phyloP scores from a whole-genome alignment of 2,797 vertebrate species.

The Eulemur coronatus region DNA sequence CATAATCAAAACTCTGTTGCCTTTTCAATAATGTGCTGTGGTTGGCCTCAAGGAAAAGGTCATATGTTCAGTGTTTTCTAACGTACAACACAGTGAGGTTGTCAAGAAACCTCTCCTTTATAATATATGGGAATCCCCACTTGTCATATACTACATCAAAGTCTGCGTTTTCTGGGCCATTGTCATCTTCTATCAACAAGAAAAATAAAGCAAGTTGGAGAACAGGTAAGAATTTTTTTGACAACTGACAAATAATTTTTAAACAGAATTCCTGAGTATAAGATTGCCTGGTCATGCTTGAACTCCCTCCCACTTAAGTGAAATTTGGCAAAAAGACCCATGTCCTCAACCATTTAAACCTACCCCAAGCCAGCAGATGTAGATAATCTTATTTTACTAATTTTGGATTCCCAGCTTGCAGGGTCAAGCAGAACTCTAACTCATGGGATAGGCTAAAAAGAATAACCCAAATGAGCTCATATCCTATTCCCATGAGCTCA shows the following conservation, averaged over 20 bases:
- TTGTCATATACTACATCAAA: neutral
- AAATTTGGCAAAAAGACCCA: neutral
- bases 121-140: neutral
- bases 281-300: neutral
- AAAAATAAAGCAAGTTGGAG: neutral
- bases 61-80: neutral
- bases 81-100: neutral
- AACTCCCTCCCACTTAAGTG: neutral
- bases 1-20: neutral
- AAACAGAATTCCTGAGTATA: neutral
- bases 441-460: neutral
- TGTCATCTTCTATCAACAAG: neutral
- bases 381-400: neutral
- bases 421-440: neutral
- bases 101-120: neutral
- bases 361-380: neutral
- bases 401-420: neutral
- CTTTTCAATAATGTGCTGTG: neutral
- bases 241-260: neutral
- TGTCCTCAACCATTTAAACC: neutral
- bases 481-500: neutral
- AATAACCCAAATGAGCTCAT: neutral
- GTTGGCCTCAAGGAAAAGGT: neutral
- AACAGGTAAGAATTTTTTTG: neutral
- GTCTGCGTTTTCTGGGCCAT: neutral